Percentiles rank a stretch among this genome's conserved stretches.
Evolutionary conservation across 1,140 invertebrate species (phyloP).

Genomic region (Batillaria attramentaria): DNA sequence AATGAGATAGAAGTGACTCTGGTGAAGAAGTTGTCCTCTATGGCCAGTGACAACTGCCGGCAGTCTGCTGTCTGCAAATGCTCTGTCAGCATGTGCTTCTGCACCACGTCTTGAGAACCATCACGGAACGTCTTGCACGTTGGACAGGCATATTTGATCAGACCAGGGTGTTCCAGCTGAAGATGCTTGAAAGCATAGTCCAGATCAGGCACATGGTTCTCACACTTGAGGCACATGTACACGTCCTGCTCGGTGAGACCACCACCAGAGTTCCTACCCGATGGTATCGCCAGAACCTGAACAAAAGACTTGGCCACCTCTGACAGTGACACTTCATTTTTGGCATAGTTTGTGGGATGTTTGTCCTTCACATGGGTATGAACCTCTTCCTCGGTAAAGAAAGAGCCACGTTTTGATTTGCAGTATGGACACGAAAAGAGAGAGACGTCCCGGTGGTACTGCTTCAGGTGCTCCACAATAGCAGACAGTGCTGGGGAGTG

Average conservation of each 20-base stretch:
- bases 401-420: slow-evolving; percentile 42
- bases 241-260: slow-evolving; percentile 58
- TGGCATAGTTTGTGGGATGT: slow-evolving; percentile 58
- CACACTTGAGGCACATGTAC: slow-evolving; percentile 62
- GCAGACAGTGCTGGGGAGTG: slow-evolving; percentile 61
- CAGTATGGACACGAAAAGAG: slow-evolving; percentile 65
- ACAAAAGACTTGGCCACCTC: slow-evolving; percentile 61
- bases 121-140: slow-evolving; percentile 57
- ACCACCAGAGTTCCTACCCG: slow-evolving; percentile 48
- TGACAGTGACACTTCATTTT: slow-evolving; percentile 63
- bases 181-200: slow-evolving; percentile 60
- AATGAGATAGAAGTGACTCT: slow-evolving; percentile 50
- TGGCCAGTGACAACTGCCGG: slow-evolving; percentile 57
- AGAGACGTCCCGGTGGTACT: slow-evolving; percentile 56
- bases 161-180: slow-evolving; percentile 57
- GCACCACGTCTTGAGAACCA: slow-evolving; percentile 53
- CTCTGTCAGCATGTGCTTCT: slow-evolving; percentile 49
- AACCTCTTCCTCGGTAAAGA: slow-evolving; percentile 54
- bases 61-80: slow-evolving; percentile 49
- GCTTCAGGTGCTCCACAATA: slow-evolving; percentile 62
- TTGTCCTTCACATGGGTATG: slow-evolving; percentile 54
- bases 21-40: slow-evolving; percentile 59
- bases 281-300: slow-evolving; percentile 51
- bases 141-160: slow-evolving; percentile 62
- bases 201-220: slow-evolving; percentile 59